Percentiles rank a stretch among this genome's conserved stretches.
phyloP scores from a whole-genome alignment of 2,888 invertebrate species.

The Psylliodes chrysocephalus region DNA sequence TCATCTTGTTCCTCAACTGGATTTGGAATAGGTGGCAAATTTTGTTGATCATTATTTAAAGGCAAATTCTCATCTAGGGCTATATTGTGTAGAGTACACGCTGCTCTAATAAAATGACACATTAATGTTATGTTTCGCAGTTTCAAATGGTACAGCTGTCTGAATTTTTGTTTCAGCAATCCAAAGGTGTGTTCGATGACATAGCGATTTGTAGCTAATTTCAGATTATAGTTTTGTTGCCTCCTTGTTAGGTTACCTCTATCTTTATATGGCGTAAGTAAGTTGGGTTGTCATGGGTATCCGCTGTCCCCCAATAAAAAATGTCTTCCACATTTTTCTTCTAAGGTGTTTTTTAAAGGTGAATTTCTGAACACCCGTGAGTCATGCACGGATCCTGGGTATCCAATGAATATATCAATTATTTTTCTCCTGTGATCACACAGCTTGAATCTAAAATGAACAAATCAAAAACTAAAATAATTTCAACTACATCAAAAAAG shows the following conservation, averaged over 20 bases:
- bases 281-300: slow-evolving; percentile 12
- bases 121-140: background rate
- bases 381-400: slow-evolving; percentile 12
- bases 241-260: slow-evolving; percentile 33
- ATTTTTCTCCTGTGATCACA: slow-evolving; percentile 23
- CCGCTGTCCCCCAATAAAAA: slow-evolving; percentile 34
- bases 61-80: background rate
- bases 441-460: slow-evolving; percentile 16
- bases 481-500: too few relatives aligned
- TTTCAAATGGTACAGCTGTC: too few relatives aligned
- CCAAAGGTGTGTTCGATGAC: slow-evolving; percentile 16
- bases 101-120: background rate
- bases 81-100: background rate
- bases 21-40: background rate
- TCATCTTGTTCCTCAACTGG: background rate
- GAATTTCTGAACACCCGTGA: slow-evolving; percentile 30
- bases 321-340: slow-evolving; percentile 29
- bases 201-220: slow-evolving; percentile 31
- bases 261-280: slow-evolving; percentile 39
- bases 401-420: slow-evolving; percentile 18
- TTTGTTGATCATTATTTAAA: background rate
- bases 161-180: background rate
- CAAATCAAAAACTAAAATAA: background rate
- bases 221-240: slow-evolving; percentile 36
- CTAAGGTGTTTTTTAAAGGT: slow-evolving; percentile 11